phyloP scores from a whole-genome alignment of 2,888 invertebrate species.

The Pandemis corylana region DNA sequence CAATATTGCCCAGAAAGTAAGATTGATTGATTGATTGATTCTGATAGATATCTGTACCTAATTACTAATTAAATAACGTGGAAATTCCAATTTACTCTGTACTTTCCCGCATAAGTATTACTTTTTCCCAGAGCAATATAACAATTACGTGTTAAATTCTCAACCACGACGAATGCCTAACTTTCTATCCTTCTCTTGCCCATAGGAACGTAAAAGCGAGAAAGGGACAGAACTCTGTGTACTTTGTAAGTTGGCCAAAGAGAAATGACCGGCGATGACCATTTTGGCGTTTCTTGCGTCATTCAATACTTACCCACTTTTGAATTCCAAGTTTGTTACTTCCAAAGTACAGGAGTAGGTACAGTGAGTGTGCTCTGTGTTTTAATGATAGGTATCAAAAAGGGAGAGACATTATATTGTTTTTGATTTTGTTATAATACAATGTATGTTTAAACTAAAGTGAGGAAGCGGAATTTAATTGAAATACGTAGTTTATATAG shows the following conservation, averaged over 20 bases:
- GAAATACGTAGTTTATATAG: neutral
- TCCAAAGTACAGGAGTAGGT: neutral
- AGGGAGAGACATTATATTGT: neutral
- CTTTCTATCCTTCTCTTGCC: slow-evolving; percentile 14
- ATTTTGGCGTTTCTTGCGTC: slow-evolving; percentile 80
- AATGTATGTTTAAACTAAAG: too few relatives aligned
- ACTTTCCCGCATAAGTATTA: slow-evolving; percentile 17
- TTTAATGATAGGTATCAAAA: slow-evolving; percentile 6
- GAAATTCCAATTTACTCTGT: neutral
- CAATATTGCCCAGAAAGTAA: too few relatives aligned
- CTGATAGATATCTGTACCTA: neutral
- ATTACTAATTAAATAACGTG: neutral
- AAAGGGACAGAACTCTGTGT: slow-evolving; percentile 39
- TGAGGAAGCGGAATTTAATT: slow-evolving; percentile 4
- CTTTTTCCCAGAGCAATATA: slow-evolving; percentile 22
- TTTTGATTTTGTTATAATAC: neutral
- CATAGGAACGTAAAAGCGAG: neutral
- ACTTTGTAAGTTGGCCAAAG: slow-evolving; percentile 82
- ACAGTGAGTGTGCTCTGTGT: too few relatives aligned
- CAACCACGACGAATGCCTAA: slow-evolving; percentile 16
- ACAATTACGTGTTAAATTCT: slow-evolving; percentile 30
- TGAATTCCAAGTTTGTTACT: slow-evolving; percentile 61
- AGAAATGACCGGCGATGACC: slow-evolving; percentile 83
- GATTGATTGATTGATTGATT: too few relatives aligned
- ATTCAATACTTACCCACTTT: slow-evolving; percentile 60